These are phyloP conservation scores for Glaucomys volans DNA, from an alignment of 2,113 vertebrate species.

Conservation along the genomic window DNA sequence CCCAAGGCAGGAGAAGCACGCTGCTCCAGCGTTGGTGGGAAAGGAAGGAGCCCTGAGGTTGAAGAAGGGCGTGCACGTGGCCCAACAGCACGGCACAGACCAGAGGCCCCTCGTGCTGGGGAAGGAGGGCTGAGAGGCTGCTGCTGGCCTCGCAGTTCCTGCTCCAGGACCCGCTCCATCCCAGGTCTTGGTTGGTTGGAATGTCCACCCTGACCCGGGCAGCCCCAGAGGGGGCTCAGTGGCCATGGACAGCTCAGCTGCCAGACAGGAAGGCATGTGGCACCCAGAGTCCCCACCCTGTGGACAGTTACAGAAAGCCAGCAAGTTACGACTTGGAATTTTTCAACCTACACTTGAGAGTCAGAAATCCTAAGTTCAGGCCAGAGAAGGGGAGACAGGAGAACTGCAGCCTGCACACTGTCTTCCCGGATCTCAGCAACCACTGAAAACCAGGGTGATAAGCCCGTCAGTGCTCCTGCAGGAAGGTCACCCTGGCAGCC, in stretches of 20 bases:
- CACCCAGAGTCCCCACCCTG: accelerated
- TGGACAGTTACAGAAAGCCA: not conserved
- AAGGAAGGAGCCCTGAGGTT: too few relatives aligned
- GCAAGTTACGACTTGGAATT: not conserved
- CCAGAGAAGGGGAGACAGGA: not conserved
- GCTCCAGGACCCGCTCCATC: accelerated
- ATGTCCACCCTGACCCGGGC: not conserved
- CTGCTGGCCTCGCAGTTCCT: accelerated
- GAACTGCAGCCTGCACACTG: not conserved
- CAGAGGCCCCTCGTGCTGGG: not conserved
- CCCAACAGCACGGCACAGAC: too few relatives aligned
- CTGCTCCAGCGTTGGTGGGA: not conserved
- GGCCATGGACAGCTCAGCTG: accelerated
- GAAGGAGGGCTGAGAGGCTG: not conserved
- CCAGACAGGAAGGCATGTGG: too few relatives aligned
- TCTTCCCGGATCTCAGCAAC: not conserved
- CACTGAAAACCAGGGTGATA: not conserved
- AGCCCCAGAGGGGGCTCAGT: too few relatives aligned
- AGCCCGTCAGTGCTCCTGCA: accelerated
- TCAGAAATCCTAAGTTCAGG: not conserved
- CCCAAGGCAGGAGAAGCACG: not conserved
- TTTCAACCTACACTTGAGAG: not conserved
- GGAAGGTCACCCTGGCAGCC: not conserved
- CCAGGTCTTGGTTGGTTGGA: too few relatives aligned
- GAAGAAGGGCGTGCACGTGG: too few relatives aligned